phyloP scores from a whole-genome alignment of 2,888 invertebrate species.

The Epiblema foenella region DNA sequence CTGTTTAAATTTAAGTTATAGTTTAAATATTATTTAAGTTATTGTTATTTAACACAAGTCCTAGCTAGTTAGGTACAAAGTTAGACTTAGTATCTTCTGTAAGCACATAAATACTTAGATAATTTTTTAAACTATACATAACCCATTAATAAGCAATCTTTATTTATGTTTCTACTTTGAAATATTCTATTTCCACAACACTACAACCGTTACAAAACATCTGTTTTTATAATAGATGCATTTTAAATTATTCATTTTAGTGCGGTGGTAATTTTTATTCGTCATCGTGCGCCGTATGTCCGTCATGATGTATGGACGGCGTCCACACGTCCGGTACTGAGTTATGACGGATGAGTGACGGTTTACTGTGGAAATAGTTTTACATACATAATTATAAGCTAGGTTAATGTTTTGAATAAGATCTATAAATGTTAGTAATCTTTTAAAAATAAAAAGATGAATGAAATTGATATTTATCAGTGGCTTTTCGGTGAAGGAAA shows the following conservation, averaged over 20 bases:
- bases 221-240: slow-evolving; percentile 52
- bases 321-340: slow-evolving; percentile 74
- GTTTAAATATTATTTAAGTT: too few relatives aligned
- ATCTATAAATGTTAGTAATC: neutral
- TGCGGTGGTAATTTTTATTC: slow-evolving; percentile 67
- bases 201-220: slow-evolving; percentile 44
- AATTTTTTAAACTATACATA: neutral
- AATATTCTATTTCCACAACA: neutral
- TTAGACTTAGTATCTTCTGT: neutral
- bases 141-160: neutral
- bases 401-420: neutral
- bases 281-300: slow-evolving; percentile 49
- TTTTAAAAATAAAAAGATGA: too few relatives aligned
- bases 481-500: too few relatives aligned
- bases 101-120: too few relatives aligned
- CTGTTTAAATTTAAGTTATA: too few relatives aligned
- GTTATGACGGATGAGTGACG: slow-evolving; percentile 39
- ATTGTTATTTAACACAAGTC: too few relatives aligned
- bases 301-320: slow-evolving; percentile 69
- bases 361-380: slow-evolving; percentile 28
- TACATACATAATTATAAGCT: slow-evolving; percentile 22
- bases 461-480: too few relatives aligned
- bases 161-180: neutral
- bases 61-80: too few relatives aligned
- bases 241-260: slow-evolving; percentile 50